A percentile compares a stretch with the other conserved stretches of the same genome.
These are phyloP conservation scores for Grus americana DNA, from an alignment of 2,113 vertebrate species.

Conservation along the genomic window DNA sequence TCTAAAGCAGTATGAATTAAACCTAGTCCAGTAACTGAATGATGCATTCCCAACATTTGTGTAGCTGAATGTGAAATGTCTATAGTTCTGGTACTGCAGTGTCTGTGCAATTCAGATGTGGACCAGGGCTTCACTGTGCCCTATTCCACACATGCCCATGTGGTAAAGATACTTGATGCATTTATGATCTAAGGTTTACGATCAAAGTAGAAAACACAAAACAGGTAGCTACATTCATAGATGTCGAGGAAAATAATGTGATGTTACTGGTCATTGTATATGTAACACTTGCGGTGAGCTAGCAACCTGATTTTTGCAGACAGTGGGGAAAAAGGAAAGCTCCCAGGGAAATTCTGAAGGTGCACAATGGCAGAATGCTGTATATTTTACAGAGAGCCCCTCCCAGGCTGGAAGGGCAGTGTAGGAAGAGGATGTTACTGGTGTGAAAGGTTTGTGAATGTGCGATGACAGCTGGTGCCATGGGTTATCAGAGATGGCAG, in stretches of 20 bases:
- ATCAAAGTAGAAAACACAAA: neutral
- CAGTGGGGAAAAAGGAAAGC: neutral
- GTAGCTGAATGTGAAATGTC: neutral
- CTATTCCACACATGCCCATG: neutral
- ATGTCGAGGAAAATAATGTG: neutral
- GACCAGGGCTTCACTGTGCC: neutral
- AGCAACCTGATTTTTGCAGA: neutral
- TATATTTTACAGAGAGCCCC: neutral
- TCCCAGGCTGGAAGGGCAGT: neutral
- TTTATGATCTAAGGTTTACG: neutral
- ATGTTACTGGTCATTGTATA: neutral
- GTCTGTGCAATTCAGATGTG: neutral
- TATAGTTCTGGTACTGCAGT: neutral
- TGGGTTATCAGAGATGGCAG: neutral
- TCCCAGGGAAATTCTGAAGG: neutral
- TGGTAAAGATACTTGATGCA: neutral
- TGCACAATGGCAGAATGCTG: neutral
- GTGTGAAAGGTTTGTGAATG: neutral
- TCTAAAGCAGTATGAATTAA: neutral
- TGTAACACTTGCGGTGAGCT: neutral
- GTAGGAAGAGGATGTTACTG: neutral
- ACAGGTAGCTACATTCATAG: neutral
- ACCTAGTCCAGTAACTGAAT: neutral
- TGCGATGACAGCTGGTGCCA: neutral
- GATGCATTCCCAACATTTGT: neutral